Base-by-base conservation (phyloP, 2,797 vertebrate genomes). In the Holocentrus rufus region DNA sequence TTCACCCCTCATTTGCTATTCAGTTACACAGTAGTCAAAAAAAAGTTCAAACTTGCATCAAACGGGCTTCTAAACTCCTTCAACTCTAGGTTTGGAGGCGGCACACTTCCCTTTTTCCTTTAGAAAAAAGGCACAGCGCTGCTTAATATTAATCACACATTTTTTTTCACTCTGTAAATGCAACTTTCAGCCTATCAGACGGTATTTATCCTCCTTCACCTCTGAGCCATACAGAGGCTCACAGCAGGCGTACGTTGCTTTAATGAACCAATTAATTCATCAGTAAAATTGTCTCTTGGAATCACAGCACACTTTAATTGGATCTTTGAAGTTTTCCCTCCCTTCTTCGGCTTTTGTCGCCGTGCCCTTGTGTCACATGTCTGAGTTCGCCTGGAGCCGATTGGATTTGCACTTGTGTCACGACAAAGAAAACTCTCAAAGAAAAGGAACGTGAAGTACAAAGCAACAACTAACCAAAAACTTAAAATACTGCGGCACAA, bases 221-320 rank as follows among this genome's bases (percentile, higher is more conserved):
- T 72, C 53, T 22, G 36, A 80, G 66, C 31, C 34, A 36, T 23
- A 34, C 18, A 18, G 49, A 61, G 52, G 47, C 47, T 68, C 74
- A n/a, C 78, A 80, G 79, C 76, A 60, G 65, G 74, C 46, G 47
- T 39, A 10, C 2, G 3, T 13, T 3, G 56, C 23, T 39, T 22
- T 76, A 76, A 82, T 69, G 46, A 82, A 72, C 60, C 72, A 77
- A 74, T 71, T 78, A 61, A 56, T 70, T 72, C 34, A 69, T 79
- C 72, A 69, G 27, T 76, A 25, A 54, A 54, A 25, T 54, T 6
- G 25, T 54, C 52, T 10, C 3, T 54, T 62, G 63, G 22, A 67
- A 55, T 58, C 62, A 46, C 5, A 9, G 63, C 14, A 34, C 23
- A 30, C 56, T 72, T 69, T 61, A 81, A 80, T 72, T 72, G 69